Percentiles rank a stretch among this genome's conserved stretches.
Conservation (phyloP, 2,888 invertebrate genomes). For the Lithophane semibrunnea region DNA sequence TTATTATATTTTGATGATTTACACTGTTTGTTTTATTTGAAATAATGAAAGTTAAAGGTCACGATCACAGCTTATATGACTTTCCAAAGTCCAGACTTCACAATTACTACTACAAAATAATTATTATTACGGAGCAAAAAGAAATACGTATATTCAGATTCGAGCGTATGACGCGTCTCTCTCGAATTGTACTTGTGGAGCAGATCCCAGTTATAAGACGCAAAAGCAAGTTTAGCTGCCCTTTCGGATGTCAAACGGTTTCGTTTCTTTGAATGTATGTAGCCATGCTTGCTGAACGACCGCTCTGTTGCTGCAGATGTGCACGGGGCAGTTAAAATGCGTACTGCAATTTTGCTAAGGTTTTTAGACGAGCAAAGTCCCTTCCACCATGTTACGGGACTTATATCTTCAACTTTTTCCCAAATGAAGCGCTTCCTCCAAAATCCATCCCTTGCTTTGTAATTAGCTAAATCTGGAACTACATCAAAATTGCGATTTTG, state of each 20-base stretch:
- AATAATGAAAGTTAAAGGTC: too few relatives aligned
- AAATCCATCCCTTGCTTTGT: neutral
- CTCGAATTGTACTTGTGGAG: neutral
- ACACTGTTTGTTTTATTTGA: too few relatives aligned
- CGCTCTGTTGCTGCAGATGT: conserved; percentile 6
- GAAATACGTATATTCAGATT: too few relatives aligned
- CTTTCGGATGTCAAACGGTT: conserved; percentile 1
- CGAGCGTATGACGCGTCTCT: too few relatives aligned
- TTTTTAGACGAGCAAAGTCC: conserved; percentile 1
- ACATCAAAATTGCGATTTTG: neutral
- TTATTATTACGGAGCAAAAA: too few relatives aligned
- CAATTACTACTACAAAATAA: too few relatives aligned
- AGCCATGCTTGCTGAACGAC: neutral
- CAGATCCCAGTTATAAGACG: neutral
- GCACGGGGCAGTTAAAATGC: conserved; percentile 3
- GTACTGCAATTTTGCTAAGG: conserved; percentile 4
- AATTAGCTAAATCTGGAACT: neutral
- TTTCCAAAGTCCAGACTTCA: too few relatives aligned
- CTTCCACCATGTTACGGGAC: neutral
- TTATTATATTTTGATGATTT: too few relatives aligned
- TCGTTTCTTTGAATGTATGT: conserved; percentile 2
- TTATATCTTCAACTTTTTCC: neutral
- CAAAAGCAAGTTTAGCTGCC: conserved; percentile 2
- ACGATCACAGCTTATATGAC: too few relatives aligned
- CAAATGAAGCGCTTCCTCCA: conserved; percentile 2